Evolutionary conservation across 2,797 vertebrate genomes (phyloP), one percentile per base, ranked within the genome.

Genomic region (Coendou prehensilis): DNA sequence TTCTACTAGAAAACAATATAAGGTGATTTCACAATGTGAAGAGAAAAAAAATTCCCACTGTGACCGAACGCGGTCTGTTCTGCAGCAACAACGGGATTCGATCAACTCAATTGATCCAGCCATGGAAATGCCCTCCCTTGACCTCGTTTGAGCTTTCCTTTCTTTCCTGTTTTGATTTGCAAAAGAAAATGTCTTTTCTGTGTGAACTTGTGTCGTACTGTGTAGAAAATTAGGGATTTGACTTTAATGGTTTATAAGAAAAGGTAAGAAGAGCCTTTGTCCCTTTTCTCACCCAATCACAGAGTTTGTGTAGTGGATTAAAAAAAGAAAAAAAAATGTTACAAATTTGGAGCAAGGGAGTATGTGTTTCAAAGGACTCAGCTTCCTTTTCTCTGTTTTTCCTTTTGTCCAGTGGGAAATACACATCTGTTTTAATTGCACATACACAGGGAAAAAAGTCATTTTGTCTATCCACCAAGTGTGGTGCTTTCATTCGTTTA

Each of bases 1-100:
- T 99, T 99, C 99, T 99, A 99, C 99, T 99, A 99, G 99, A 99
- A 99, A 99, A 99, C 98, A 99, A 99, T 99, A 98, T 99, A 99
- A 99, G 99, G 99, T 98, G 98, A 99, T 99, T 99, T 99, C 98
- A 99, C 99, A 99, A 99, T 99, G 99, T 99, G 99, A 99, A 41
- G 97, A 98, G 99, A 99, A 98, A 98, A 98, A 98, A 98, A 98
- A 98, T 99, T 99, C 99, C 99, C 99, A 99, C 99, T 99, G 99
- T 99, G 99, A 99, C 99, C 99, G 99, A 99, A 99, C 98, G 99
- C 98, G 98, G 98, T 99, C 98, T 99, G 98, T 99, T 99, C 98
- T 99, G 98, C 98, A 98, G 98, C 98, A 98, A 98, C 56, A 98
- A 94, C 79, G 97, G 98, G 98, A 98, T 98, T 99, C 98, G 98